phyloP scores from a whole-genome alignment of 2,797 vertebrate species.

The Pipistrellus kuhlii region DNA sequence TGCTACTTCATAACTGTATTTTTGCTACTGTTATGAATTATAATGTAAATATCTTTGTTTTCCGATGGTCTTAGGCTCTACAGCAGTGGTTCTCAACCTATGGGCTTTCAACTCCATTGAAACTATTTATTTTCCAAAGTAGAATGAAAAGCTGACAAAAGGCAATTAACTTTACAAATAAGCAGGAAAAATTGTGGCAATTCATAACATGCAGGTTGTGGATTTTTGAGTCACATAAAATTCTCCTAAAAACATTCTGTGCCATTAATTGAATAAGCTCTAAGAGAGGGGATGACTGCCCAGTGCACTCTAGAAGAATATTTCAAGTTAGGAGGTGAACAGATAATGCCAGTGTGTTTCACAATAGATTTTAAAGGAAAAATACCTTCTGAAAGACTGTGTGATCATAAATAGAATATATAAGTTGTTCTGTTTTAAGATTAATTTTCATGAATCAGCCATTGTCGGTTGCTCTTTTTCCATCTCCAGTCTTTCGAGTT shows the following conservation, averaged over 20 bases:
- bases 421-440: slow-evolving; percentile 30
- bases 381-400: neutral
- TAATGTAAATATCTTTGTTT: no score
- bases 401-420: slow-evolving; percentile 17
- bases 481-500: slow-evolving; percentile 7
- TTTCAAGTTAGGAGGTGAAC: slow-evolving; percentile 60
- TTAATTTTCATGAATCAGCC: neutral
- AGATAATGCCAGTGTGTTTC: slow-evolving; percentile 18
- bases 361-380: neutral
- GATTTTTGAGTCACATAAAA: neutral
- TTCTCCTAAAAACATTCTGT: slow-evolving; percentile 62
- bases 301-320: neutral
- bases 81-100: no score
- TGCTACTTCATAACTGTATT: no score
- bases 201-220: slow-evolving; percentile 9
- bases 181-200: neutral
- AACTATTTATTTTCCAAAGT: slow-evolving; percentile 39
- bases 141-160: slow-evolving; percentile 57
- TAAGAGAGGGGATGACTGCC: neutral
- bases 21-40: no score
- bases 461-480: neutral
- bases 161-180: slow-evolving; percentile 31
- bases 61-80: no score
- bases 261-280: slow-evolving; percentile 67
- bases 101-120: neutral